Conservation (phyloP, 2,113 vertebrate genomes). For the Upupa epops region DNA sequence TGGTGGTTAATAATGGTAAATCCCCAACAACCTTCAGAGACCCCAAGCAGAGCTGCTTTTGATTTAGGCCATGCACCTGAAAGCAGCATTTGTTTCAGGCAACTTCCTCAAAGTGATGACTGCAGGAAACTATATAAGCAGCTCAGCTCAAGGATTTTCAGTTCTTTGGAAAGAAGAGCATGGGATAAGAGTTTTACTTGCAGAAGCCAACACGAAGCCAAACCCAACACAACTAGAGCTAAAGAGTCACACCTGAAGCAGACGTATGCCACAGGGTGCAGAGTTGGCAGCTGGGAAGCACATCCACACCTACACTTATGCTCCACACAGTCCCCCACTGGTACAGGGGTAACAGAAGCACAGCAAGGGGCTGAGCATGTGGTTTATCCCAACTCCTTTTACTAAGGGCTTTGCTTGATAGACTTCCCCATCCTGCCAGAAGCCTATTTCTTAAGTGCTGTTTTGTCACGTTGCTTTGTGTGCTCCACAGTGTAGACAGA, state of each 20-base stretch:
- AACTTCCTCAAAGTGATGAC: slow-evolving; percentile 32
- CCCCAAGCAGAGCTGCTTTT: slow-evolving; percentile 13
- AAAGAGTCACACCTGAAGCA: background rate
- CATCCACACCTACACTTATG: background rate
- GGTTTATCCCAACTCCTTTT: background rate
- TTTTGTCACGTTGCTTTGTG: background rate
- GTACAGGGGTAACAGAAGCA: background rate
- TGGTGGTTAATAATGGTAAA: background rate
- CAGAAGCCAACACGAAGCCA: background rate
- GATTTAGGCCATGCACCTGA: slow-evolving; percentile 3
- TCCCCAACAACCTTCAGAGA: background rate
- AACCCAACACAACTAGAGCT: background rate
- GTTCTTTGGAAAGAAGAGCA: background rate
- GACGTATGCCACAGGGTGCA: rapidly evolving
- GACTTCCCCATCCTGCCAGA: background rate
- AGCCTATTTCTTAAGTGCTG: background rate
- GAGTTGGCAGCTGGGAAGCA: rapidly evolving
- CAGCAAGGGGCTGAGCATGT: background rate
- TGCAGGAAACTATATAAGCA: background rate
- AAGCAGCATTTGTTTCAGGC: slow-evolving; percentile 7
- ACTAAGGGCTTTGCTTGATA: background rate
- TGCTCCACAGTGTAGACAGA: background rate
- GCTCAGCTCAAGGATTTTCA: background rate
- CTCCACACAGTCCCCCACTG: background rate
- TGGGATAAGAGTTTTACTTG: background rate